Evolutionary conservation across 2,797 vertebrate species (phyloP), one percentile per base, ranked within the genome.

Genomic region (Danio tinwini): DNA sequence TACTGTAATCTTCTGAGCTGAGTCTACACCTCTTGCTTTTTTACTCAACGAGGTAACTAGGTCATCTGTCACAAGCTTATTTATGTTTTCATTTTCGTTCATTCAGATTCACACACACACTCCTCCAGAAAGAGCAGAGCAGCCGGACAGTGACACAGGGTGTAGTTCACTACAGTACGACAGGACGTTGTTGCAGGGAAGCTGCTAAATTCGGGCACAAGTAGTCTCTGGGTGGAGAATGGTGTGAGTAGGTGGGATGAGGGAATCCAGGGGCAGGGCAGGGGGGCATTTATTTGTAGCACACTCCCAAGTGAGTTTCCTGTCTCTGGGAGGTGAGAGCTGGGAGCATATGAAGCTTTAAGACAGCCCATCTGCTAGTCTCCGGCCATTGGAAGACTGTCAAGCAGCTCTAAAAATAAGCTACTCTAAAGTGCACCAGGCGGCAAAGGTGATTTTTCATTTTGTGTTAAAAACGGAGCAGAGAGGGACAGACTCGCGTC

Each of bases 311-410:
- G 96, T 94, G 93, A 91, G 94, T 95, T 95, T 96, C 95, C 96
- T 93, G 95, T 96, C 95, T 93, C 95, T 95, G 95, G 92, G 94
- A 93, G 95, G 96, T 95, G 95, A 93, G 95, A 95, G 94, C 95
- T 95, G 95, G 93, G 94, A 97, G 94, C 94, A 95, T 94, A 95
- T 95, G 96, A 96, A 94, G 94, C 95, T 95, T 94, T 95, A 95
- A 97, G 96, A 97, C 94, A 92, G 94, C 94, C 97, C 97, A 98
- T 98, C 97, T 98, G 97, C 96, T 96, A 92, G 92, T 95, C 94
- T 93, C 93, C 94, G 93, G 95, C 95, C 95, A 92, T 93, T 97
- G 97, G 96, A 98, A 93, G 93, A 93, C 93, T 95, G 95, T 98
- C 97, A 98, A 92, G 86, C 89, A 49, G 87, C 90, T 93, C 96